Evolutionary conservation across 2,113 vertebrate species (phyloP), one percentile per base, ranked within the genome.

Genomic region (Marcusenius ussheri): DNA sequence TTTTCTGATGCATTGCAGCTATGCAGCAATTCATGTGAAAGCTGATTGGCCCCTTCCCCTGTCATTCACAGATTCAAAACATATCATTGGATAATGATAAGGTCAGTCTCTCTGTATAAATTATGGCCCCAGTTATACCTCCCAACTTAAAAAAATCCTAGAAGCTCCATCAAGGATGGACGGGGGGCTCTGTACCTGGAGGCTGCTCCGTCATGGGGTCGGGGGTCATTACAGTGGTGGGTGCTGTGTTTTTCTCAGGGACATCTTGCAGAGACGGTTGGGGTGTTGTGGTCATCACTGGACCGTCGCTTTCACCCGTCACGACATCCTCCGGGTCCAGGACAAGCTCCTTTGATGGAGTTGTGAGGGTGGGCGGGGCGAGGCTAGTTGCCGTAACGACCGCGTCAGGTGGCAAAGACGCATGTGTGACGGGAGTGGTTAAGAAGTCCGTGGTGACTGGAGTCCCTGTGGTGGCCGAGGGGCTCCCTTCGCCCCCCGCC

Each of bases 161-260:
- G 24, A n/a, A 62, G 6, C 56, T 62, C 2, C 56, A n/a, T 88
- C 87, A 45, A 27, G 56, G 87, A 66, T 24, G 19, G 13, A 13
- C 46, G 1, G 5, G 5, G 19, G 42, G 42, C 1, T 42, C 74
- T n/a, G 91, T 93, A 97, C 97, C 97, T 96, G 96, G 94, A 46
- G 96, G 94, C 90, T 96, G 97, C 90, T 96, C 92, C 0, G 94
- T 97, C 91, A 96, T 98, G 92, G 97, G 94, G 0, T 97, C 97
- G 49, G 97, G 97, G 53, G 96, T 95, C 87, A 96, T 97, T 92
- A 95, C 97, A 90, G 95, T 95, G 11, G 96, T 96, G 46, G 95
- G 96, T 0, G 94, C 95, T 15, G 94, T 95, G 83, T 58, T 74
- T 50, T 95, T 95, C 89, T 96, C 95, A 7, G 96, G 96, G 0